phyloP scores from a whole-genome alignment of 1,140 invertebrate species.

The Aphaenogaster ashmeadi region DNA sequence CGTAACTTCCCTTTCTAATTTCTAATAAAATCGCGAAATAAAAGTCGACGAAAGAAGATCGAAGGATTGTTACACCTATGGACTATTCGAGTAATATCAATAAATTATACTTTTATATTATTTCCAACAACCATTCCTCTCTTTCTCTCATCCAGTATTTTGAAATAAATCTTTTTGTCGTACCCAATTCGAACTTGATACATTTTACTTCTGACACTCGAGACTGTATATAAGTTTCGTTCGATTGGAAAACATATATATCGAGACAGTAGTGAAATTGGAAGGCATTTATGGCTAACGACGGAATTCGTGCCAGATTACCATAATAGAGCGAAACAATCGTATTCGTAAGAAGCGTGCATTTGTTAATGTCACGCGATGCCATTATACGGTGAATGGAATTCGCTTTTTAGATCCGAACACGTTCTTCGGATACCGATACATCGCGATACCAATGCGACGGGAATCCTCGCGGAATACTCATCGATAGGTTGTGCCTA shows the following conservation, averaged over 20 bases:
- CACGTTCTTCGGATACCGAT: background rate
- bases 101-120: background rate
- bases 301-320: conserved; percentile 5
- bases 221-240: background rate
- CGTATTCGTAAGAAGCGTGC: background rate
- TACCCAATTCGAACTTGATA: too few relatives aligned
- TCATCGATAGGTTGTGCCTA: conserved; percentile 42
- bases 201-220: background rate
- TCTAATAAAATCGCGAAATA: background rate
- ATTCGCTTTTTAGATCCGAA: background rate
- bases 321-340: conserved; percentile 21
- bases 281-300: conserved; percentile 7
- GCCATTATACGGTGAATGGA: background rate
- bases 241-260: background rate
- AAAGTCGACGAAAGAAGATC: background rate
- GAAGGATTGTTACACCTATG: background rate
- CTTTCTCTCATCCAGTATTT: background rate
- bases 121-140: background rate
- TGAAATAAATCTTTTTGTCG: background rate
- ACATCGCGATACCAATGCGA: background rate
- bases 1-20: conserved; percentile 1
- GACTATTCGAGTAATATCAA: background rate
- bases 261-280: background rate
- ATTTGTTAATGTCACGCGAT: conserved; percentile 29
- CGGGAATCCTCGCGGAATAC: background rate